These are phyloP conservation scores for Halisarca cf. caerulea DNA, from an alignment of 37 sponge, comb jelly and placozoan species.

Conservation along the genomic window DNA sequence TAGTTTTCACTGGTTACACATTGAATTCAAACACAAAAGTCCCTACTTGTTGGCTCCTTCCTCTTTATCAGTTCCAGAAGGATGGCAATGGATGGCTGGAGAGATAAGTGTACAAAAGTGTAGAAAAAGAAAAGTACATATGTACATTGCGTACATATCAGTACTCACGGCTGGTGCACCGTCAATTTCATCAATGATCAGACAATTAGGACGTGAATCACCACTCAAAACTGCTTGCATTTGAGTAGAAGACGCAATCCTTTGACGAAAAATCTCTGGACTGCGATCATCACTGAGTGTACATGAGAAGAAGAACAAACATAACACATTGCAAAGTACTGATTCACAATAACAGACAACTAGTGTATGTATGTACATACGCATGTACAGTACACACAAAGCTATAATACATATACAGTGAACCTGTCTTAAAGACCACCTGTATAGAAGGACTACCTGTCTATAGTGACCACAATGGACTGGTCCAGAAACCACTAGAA, in stretches of 20 bases:
- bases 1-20: no score
- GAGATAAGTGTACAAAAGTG: background rate
- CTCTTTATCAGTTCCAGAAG: conserved; percentile 71
- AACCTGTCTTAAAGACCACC: no score
- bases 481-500: no score
- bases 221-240: conserved; percentile 78
- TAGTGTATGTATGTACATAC: no score
- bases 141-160: background rate
- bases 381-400: no score
- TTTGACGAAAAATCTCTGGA: conserved; percentile 71
- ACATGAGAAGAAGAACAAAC: background rate
- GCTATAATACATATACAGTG: no score
- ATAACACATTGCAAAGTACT: background rate
- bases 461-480: no score
- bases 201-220: conserved; percentile 85
- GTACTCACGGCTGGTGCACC: conserved; percentile 87
- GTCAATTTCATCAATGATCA: conserved; percentile 99
- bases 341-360: no score
- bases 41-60: conserved; percentile 41
- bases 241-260: conserved; percentile 84
- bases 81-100: conserved; percentile 77
- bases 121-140: background rate
- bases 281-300: conserved; percentile 86
- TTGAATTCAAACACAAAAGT: no score
- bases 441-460: no score